Conservation (phyloP, 2,113 vertebrate genomes). For the Scomber scombrus region DNA sequence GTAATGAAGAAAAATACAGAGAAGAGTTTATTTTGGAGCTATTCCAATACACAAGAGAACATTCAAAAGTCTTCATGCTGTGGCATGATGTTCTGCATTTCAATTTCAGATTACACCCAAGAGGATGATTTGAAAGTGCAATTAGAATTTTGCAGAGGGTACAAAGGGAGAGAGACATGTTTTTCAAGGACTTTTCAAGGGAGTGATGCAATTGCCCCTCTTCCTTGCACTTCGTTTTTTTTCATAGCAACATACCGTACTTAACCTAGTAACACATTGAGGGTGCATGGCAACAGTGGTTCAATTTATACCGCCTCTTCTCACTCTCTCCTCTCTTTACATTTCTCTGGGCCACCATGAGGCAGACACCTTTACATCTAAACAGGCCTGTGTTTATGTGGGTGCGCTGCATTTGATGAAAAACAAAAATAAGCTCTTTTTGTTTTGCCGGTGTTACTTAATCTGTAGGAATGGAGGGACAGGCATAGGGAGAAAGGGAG, state of each 20-base stretch:
- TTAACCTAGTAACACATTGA: constrained; percentile 83
- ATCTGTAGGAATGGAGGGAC: constrained; percentile 75
- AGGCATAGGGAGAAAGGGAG: constrained; percentile 28
- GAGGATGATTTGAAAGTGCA: constrained; percentile 49
- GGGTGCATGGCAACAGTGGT: constrained; percentile 83
- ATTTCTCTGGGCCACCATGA: constrained; percentile 9
- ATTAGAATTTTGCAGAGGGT: constrained; percentile 67
- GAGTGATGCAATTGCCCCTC: constrained; percentile 82
- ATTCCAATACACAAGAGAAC: constrained; percentile 32
- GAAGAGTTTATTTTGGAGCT: neutral
- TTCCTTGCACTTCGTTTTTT: constrained; percentile 71
- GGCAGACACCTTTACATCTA: constrained; percentile 34
- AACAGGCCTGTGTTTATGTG: constrained; percentile 68
- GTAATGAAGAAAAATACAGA: neutral
- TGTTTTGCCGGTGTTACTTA: constrained; percentile 85
- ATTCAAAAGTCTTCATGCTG: constrained; percentile 17
- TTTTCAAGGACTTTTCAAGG: constrained; percentile 77
- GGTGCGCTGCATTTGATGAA: constrained; percentile 69
- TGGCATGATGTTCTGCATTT: constrained; percentile 35
- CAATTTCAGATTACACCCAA: constrained; percentile 51
- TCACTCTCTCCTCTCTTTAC: constrained; percentile 19
- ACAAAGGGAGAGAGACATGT: constrained; percentile 52
- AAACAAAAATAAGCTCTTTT: constrained; percentile 86
- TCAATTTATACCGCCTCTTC: constrained; percentile 41
- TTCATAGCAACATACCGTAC: constrained; percentile 81